These are phyloP conservation scores for Punctoribates punctum DNA, from an alignment of 2,888 invertebrate species.

Conservation along the genomic window DNA sequence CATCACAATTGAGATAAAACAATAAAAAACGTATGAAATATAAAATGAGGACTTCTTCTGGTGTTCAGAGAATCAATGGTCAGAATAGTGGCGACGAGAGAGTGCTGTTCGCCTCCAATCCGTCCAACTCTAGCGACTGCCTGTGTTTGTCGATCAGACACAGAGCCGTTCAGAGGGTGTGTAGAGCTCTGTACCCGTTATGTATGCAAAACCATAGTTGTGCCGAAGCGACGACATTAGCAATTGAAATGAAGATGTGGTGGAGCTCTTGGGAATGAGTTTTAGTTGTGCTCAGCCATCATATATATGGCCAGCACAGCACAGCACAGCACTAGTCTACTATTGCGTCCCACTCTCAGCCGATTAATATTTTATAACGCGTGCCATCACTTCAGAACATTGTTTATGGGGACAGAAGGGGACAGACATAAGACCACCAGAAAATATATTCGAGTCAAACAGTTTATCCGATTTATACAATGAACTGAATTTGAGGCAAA, in stretches of 20 bases:
- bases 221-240: constrained; percentile 38
- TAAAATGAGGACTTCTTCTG: neutral
- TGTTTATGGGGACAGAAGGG: neutral
- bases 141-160: constrained; percentile 18
- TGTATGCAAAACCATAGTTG: constrained; percentile 38
- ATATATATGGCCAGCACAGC: neutral
- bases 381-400: constrained; percentile 21
- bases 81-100: neutral
- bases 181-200: constrained; percentile 36
- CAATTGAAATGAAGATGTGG: constrained; percentile 38
- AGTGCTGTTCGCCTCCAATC: neutral
- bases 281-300: constrained; percentile 11
- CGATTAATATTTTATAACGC: constrained; percentile 37
- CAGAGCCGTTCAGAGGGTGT: constrained; percentile 36
- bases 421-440: neutral
- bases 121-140: constrained; percentile 27
- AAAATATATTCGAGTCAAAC: neutral
- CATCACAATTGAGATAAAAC: constrained; percentile 8
- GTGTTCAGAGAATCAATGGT: neutral
- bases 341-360: constrained; percentile 23
- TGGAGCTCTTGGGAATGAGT: constrained; percentile 36
- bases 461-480: constrained; percentile 4
- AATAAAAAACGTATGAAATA: neutral
- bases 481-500: neutral
- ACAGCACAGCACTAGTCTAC: neutral